Evolutionary conservation across 2,113 vertebrate genomes (phyloP).

Genomic region (Ursus arctos): DNA sequence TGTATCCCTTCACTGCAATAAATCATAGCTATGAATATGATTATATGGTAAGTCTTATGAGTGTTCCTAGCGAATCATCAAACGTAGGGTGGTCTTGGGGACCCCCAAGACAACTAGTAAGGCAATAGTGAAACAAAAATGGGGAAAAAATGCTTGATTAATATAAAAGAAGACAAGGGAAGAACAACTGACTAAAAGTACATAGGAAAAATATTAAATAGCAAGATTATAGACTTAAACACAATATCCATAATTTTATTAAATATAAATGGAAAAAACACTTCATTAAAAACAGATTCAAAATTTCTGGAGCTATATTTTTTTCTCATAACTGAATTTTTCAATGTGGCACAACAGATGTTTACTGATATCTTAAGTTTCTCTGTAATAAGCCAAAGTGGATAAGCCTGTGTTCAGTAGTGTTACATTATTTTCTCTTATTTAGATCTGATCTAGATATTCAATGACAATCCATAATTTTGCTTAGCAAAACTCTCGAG

Average conservation of each 20-base stretch:
- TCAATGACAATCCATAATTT: neutral
- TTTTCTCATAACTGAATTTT: neutral
- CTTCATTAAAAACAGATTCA: neutral
- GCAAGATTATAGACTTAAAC: neutral
- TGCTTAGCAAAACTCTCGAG: neutral
- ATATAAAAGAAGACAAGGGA: neutral
- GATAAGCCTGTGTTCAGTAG: neutral
- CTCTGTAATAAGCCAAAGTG: neutral
- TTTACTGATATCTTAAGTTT: neutral
- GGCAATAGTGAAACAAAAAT: neutral
- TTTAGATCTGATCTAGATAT: neutral
- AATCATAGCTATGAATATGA: neutral
- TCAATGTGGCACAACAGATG: neutral
- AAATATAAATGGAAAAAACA: neutral
- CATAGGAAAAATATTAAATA: neutral
- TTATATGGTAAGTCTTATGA: neutral
- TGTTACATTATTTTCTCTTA: neutral
- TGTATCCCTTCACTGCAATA: neutral
- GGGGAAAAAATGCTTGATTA: neutral
- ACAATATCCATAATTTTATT: neutral
- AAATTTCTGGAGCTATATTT: neutral
- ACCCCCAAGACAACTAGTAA: neutral
- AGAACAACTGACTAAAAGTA: neutral
- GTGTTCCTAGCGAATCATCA: neutral
- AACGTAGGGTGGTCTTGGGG: neutral